These are phyloP conservation scores for Nomada ferruginata DNA, from an alignment of 2,888 invertebrate genomes.

Conservation along the genomic window DNA sequence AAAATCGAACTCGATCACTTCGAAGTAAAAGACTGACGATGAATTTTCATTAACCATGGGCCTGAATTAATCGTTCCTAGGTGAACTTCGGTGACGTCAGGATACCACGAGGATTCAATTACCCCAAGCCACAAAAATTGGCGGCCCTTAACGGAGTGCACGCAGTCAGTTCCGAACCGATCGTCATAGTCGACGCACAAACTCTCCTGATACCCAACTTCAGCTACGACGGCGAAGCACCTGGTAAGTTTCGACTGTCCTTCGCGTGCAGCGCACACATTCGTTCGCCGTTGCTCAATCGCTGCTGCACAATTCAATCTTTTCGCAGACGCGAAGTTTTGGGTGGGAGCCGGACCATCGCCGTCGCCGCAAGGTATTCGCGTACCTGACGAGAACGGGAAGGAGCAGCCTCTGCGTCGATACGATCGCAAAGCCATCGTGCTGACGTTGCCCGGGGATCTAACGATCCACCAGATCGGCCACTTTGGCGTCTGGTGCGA, in stretches of 20 bases:
- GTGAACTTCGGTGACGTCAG: slow-evolving; percentile 95
- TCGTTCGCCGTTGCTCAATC: too few relatives aligned
- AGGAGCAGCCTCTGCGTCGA: slow-evolving; percentile 90
- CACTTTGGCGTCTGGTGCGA: slow-evolving; percentile 98
- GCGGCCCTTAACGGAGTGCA: slow-evolving; percentile 92
- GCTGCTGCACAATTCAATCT: not conserved
- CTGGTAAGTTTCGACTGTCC: slow-evolving; percentile 87
- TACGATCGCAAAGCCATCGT: slow-evolving; percentile 96
- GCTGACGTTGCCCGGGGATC: slow-evolving; percentile 93
- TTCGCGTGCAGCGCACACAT: too few relatives aligned
- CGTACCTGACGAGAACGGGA: slow-evolving; percentile 96
- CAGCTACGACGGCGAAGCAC: slow-evolving; percentile 96
- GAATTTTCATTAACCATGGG: too few relatives aligned
- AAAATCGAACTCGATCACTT: slow-evolving; percentile 6
- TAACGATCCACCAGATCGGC: slow-evolving; percentile 96
- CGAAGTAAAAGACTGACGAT: not conserved
- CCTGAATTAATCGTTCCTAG: slow-evolving; percentile 83
- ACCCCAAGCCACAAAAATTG: slow-evolving; percentile 93
- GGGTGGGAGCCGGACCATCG: slow-evolving; percentile 93
- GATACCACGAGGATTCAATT: slow-evolving; percentile 91
- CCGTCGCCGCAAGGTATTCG: slow-evolving; percentile 93
- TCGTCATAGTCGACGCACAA: slow-evolving; percentile 96
- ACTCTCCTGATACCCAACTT: slow-evolving; percentile 95
- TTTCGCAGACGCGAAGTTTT: slow-evolving; percentile 94
- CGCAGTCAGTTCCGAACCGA: slow-evolving; percentile 92